Evolutionary conservation across 37 sponge, comb jelly and placozoan genomes (phyloP).

Genomic region (Spongilla lacustris): DNA sequence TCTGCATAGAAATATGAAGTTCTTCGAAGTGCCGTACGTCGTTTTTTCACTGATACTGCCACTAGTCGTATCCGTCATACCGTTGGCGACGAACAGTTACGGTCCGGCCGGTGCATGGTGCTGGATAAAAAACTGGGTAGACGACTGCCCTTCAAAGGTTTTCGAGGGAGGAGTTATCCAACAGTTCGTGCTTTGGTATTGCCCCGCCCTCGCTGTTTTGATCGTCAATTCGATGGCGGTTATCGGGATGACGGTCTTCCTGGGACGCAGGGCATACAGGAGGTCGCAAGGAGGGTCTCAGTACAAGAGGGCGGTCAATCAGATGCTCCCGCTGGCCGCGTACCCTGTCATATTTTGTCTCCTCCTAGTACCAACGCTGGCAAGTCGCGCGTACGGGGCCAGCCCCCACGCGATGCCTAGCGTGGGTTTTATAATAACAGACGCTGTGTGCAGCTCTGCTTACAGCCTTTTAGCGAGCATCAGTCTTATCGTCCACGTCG

Average conservation of each 20-base stretch:
- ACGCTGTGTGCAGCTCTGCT: background rate
- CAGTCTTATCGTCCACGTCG: background rate
- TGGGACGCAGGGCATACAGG: background rate
- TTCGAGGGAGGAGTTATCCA: background rate
- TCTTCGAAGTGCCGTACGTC: background rate
- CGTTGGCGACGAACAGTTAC: background rate
- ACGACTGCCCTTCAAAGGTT: background rate
- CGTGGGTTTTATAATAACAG: background rate
- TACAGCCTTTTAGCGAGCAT: background rate
- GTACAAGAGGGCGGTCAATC: background rate
- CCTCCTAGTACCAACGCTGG: background rate
- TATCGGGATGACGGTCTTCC: background rate
- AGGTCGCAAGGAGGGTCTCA: background rate
- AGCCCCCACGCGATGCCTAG: background rate
- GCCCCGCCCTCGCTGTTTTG: background rate
- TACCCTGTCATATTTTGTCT: background rate
- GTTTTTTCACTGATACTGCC: background rate
- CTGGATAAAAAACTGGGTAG: background rate
- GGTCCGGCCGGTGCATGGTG: background rate
- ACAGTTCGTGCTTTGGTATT: background rate
- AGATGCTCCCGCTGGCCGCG: background rate
- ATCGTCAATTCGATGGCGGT: background rate
- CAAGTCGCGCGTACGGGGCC: background rate
- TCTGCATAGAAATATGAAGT: background rate
- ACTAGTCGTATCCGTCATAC: background rate